Base-by-base conservation (phyloP, 2,888 invertebrate species). In the Tholera decimalis region DNA sequence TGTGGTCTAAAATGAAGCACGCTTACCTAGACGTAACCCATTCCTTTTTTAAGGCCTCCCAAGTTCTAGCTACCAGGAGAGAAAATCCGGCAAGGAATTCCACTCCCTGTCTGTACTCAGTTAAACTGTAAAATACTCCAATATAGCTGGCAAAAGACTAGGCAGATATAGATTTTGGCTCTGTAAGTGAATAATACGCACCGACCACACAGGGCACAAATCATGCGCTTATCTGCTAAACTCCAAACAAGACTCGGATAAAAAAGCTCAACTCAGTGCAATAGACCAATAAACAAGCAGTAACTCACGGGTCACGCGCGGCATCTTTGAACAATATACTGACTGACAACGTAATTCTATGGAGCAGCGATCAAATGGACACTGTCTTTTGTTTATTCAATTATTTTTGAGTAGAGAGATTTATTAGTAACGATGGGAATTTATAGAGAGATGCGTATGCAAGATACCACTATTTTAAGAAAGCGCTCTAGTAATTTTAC, bases 251-350 rank as follows among this genome's bases (percentile, higher is more conserved):
- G 24, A 37, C n/a, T 28, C 2, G 35, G 28, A 6, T 28, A 30
- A 41, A 61, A 54, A 39, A 30, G 8, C 24, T 13, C 9, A 28
- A 46, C 3, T 33, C 9, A n/a, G 15, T 41, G 18, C 46, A 59
- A 47, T 58, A 51, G 49, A 13, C 24, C 49, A 65, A 63, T 47
- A 70, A 54, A 65, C 26, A 39, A 51, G 26, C 37, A 51, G 68
- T 73, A 43, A 64, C 22, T 24, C 28, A 39, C 30, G 6, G 57
- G 43, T 44, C 71, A 15, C 3, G 70, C 3, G 70, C 86, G 86
- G 86, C 73, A 46, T 68, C 83, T 86, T 86, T 86, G 75, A 75
- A 53, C 81, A 86, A 86, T 82, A 76, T 71, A 77, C 61, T 22
- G 28, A 55, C 54, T 79, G 81, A 78, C 84, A 85, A 79, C 76